Percentiles rank a stretch among this genome's conserved stretches.
phyloP scores from a whole-genome alignment of 2,113 vertebrate genomes.

The Anoura caudifer region DNA sequence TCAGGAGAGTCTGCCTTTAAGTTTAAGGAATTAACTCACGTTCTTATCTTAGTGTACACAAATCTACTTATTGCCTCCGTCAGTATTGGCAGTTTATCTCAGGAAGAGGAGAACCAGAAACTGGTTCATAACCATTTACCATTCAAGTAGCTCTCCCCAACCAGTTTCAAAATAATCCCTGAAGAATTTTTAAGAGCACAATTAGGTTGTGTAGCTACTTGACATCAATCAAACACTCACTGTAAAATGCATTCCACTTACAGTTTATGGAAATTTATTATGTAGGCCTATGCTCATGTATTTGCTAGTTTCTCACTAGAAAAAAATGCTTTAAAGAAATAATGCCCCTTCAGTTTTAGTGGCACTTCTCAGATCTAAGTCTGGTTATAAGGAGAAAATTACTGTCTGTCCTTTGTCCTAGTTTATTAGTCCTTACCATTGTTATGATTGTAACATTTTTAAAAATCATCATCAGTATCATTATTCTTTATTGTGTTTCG shows the following conservation, averaged over 20 bases:
- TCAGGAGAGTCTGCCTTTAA: neutral
- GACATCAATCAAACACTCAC: slow-evolving; percentile 38
- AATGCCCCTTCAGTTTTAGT: neutral
- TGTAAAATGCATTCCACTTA: slow-evolving; percentile 27
- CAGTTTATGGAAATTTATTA: slow-evolving; percentile 46
- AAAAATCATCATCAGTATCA: neutral
- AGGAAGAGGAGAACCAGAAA: slow-evolving; percentile 17
- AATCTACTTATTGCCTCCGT: neutral
- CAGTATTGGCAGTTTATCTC: slow-evolving; percentile 3
- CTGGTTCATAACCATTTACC: neutral
- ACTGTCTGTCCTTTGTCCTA: neutral
- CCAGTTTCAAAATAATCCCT: slow-evolving; percentile 49
- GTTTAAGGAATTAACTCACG: slow-evolving; percentile 9
- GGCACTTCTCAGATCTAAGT: neutral
- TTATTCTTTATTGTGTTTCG: neutral
- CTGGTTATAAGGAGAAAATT: neutral
- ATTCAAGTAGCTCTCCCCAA: slow-evolving; percentile 16
- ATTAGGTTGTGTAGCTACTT: slow-evolving; percentile 42
- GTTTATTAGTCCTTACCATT: neutral
- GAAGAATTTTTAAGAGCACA: slow-evolving; percentile 42
- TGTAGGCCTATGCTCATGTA: neutral
- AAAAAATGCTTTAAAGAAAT: slow-evolving; percentile 40
- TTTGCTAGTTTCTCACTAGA: slow-evolving; percentile 7
- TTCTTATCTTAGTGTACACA: slow-evolving; percentile 26
- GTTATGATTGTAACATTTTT: neutral